phyloP scores from a whole-genome alignment of 2,888 invertebrate species.

The Caenorhabditis drosophilae region DNA sequence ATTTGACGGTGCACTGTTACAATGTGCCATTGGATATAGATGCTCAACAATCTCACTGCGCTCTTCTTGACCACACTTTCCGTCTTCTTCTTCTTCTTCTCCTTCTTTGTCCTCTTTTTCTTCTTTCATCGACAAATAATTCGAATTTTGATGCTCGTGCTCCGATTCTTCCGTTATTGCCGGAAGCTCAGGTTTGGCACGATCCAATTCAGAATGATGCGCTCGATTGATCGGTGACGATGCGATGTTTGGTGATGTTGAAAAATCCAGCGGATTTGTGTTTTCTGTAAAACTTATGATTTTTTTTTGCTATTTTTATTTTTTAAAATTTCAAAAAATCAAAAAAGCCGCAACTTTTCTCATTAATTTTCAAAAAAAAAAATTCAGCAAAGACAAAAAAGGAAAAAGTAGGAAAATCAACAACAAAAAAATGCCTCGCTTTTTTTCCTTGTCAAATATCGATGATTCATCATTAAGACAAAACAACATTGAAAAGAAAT shows the following conservation, averaged over 20 bases:
- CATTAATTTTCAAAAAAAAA: conserved; percentile 1
- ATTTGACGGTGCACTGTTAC: conserved; percentile 37
- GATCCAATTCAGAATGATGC: conserved; percentile 10
- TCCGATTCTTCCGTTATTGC: conserved; percentile 36
- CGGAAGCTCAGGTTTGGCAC: conserved; percentile 28
- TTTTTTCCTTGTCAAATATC: too few relatives aligned
- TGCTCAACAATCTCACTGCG: conserved; percentile 31
- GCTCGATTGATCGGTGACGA: not conserved
- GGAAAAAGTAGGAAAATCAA: not conserved
- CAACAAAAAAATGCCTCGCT: conserved; percentile 2
- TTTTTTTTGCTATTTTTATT: not conserved
- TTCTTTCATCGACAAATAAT: not conserved
- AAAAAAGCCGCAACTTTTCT: not conserved
- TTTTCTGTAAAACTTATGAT: conserved; percentile 17
- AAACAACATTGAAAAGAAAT: too few relatives aligned
- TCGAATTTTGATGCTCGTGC: conserved; percentile 26
- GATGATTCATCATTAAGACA: too few relatives aligned
- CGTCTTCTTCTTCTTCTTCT: not conserved
- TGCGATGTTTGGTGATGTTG: not conserved
- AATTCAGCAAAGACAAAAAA: not conserved
- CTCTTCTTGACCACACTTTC: too few relatives aligned
- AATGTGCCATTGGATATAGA: conserved; percentile 35
- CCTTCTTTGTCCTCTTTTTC: not conserved
- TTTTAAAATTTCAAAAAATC: not conserved
- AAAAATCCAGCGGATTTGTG: conserved; percentile 26